phyloP scores from a whole-genome alignment of 2,888 invertebrate species.

The Monochamus alternatus region DNA sequence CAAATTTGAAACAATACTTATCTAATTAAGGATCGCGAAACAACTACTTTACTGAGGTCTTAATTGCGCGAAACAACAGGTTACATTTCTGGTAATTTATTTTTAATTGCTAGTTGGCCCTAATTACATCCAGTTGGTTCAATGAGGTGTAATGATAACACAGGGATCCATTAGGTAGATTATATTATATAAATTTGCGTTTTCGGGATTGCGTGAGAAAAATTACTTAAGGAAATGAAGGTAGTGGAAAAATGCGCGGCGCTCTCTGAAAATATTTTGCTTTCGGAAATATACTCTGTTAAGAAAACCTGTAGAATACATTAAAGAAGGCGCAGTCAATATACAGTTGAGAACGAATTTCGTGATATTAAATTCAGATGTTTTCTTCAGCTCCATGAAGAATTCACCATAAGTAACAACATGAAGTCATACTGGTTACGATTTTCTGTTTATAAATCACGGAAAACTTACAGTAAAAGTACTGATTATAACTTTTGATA shows the following conservation, averaged over 20 bases:
- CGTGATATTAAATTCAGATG: no score
- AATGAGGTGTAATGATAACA: background rate
- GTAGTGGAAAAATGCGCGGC: background rate
- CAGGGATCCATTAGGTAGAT: background rate
- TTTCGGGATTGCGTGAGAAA: background rate
- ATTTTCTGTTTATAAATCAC: no score
- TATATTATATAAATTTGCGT: background rate
- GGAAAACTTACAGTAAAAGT: no score
- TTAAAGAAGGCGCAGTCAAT: no score
- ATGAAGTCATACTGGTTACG: no score
- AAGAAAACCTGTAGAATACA: no score
- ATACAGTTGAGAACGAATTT: no score
- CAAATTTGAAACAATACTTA: slow-evolving; percentile 1
- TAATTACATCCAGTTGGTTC: background rate
- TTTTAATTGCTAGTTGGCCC: slow-evolving; percentile 11
- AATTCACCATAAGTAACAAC: no score
- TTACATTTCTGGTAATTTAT: slow-evolving; percentile 13
- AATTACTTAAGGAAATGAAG: background rate
- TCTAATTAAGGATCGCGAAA: slow-evolving; percentile 8
- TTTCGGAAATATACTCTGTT: background rate
- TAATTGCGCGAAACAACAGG: slow-evolving; percentile 9
- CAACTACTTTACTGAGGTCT: background rate
- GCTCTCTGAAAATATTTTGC: background rate
- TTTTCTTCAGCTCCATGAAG: no score
- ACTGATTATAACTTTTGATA: no score